Percentiles rank a stretch among this genome's conserved stretches.
These are phyloP conservation scores for Diabrotica undecimpunctata DNA, from an alignment of 1,140 invertebrate species.

Conservation along the genomic window DNA sequence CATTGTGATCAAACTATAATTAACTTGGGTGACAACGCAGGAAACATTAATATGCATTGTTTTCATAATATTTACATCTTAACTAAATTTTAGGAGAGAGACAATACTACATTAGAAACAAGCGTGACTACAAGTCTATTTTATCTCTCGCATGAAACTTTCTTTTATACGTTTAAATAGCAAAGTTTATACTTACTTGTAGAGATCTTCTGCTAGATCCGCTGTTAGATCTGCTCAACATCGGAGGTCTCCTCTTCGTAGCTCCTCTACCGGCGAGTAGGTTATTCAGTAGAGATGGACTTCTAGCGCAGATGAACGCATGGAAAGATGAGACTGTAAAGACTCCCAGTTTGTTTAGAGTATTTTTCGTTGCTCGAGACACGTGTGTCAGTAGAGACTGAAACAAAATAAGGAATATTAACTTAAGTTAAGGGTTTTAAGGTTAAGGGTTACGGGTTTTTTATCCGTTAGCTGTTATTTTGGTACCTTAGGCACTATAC, in stretches of 20 bases:
- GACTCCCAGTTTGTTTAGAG: constrained; percentile 90
- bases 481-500: too few relatives aligned
- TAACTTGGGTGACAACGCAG: too few relatives aligned
- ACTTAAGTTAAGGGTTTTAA: too few relatives aligned
- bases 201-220: constrained; percentile 76
- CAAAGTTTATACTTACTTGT: constrained; percentile 54
- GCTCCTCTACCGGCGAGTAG: constrained; percentile 84
- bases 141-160: background rate
- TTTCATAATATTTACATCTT: too few relatives aligned
- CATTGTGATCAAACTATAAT: too few relatives aligned
- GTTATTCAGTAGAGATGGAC: constrained; percentile 88
- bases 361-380: constrained; percentile 90
- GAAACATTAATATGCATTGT: too few relatives aligned
- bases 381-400: constrained; percentile 94
- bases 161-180: too few relatives aligned
- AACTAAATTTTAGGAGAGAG: too few relatives aligned
- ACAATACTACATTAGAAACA: too few relatives aligned
- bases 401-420: constrained; percentile 33
- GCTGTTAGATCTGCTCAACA: constrained; percentile 84
- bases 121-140: too few relatives aligned
- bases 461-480: too few relatives aligned
- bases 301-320: constrained; percentile 93
- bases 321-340: constrained; percentile 98
- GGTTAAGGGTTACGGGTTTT: too few relatives aligned
- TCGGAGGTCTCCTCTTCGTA: constrained; percentile 79